Evolutionary conservation across 2,888 invertebrate genomes (phyloP), one percentile per base, ranked within the genome.

Genomic region (Encarsia formosa): DNA sequence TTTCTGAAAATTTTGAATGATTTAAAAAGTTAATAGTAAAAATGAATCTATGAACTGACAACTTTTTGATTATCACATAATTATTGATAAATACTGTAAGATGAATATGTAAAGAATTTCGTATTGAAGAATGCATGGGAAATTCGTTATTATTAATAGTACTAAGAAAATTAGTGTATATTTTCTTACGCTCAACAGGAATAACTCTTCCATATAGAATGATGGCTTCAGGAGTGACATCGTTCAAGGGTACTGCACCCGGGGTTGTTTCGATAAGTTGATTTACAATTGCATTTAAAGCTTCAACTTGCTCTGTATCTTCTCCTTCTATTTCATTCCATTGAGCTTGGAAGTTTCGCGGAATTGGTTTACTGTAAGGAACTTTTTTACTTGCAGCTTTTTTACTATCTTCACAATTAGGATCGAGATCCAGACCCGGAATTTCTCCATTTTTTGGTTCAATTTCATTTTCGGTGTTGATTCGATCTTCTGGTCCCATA

Each of bases 401-500:
- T 70, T 85, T 86, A 52, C 81, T 79, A 70, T 85, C 84, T 32
- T 87, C 87, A 66, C 87, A 84, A 31, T 78, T 81, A 37, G 75
- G 75, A 68, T 91, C 89, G 65, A 92, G 81, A 75, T 93, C 93
- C 50, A 94, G 77, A 35, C 93, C 93, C 42, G 94, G 94, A 74
- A 94, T 94, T 44, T 76, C 77, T 45, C 78, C 78, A 52, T 74
- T 76, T 47, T 69, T 69, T 13, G 70, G 69, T 37, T 69, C 70
- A 23, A 63, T 56, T 64, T 75, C 67, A 42, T 65, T 57, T 39
- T 77, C 76, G 29, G 81, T 81, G 62, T 83, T 84, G 1, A 94
- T 87, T 71, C 89, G 89, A 69, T 95, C 94, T 74, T 97, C 96
- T 20, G 96, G 90, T n/a, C 97, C 98, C 95, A 98, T 96, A 45